phyloP scores from a whole-genome alignment of 2,113 vertebrate species.

The Brienomyrus longianalis region DNA sequence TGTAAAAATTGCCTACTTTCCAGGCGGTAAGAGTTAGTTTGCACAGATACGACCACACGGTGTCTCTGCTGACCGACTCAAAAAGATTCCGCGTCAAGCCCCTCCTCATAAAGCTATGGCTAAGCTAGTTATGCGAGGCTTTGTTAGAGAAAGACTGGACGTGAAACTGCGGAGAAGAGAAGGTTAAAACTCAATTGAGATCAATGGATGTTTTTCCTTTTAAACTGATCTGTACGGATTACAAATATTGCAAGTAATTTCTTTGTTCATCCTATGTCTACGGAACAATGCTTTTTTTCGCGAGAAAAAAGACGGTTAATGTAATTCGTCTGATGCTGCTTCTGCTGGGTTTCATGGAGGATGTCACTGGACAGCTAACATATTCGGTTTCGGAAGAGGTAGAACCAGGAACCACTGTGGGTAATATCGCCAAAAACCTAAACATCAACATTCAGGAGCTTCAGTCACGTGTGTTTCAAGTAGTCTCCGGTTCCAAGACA shows the following conservation, averaged over 20 bases:
- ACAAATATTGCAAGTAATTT: not conserved
- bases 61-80: not conserved
- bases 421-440: not conserved
- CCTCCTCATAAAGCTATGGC: not conserved
- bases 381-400: not conserved
- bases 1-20: not conserved
- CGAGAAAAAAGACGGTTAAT: not conserved
- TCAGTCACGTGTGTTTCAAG: not conserved
- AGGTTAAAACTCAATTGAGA: not conserved
- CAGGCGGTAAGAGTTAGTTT: not conserved
- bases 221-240: not conserved
- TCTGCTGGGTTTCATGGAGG: not conserved
- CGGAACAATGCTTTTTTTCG: not conserved
- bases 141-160: not conserved
- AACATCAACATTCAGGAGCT: not conserved
- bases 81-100: not conserved
- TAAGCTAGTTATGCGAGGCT: not conserved
- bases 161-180: not conserved
- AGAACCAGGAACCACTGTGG: not conserved
- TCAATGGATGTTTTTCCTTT: not conserved
- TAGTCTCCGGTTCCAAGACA: not conserved
- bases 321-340: not conserved
- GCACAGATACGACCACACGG: not conserved
- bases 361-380: not conserved
- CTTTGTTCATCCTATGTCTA: not conserved